phyloP scores from a whole-genome alignment of 2,888 invertebrate species.

The Microplitis manilae region DNA sequence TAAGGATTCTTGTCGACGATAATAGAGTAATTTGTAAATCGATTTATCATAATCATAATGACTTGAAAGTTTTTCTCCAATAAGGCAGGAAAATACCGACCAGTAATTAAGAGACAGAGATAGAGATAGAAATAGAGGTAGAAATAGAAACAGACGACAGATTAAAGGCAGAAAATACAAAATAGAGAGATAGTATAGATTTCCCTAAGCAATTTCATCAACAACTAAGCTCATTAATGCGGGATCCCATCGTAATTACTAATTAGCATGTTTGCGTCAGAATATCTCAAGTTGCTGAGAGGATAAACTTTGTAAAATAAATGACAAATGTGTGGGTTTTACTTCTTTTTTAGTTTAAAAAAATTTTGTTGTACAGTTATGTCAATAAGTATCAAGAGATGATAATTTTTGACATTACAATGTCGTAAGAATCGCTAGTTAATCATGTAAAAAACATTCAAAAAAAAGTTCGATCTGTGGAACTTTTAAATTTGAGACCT shows the following conservation, averaged over 20 bases:
- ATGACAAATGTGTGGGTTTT: not conserved
- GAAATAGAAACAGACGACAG: not conserved
- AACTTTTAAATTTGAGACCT: too few species aligned
- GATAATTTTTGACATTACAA: not conserved
- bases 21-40: too few species aligned
- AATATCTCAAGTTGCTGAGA: not conserved
- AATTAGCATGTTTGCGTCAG: constrained; percentile 12
- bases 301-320: constrained; percentile 8
- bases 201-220: constrained; percentile 9
- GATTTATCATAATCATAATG: too few species aligned
- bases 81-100: too few species aligned
- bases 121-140: not conserved
- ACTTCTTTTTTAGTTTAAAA: not conserved
- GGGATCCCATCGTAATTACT: constrained; percentile 14
- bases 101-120: too few species aligned
- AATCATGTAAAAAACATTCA: too few species aligned
- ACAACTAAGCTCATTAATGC: constrained; percentile 11
- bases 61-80: too few species aligned
- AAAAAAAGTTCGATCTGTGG: too few species aligned
- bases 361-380: not conserved
- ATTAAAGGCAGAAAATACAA: not conserved
- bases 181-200: not conserved
- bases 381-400: not conserved
- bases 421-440: too few species aligned
- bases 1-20: too few species aligned